Evolutionary conservation across 2,797 vertebrate genomes (phyloP).

Genomic region (Cyprinella venusta): DNA sequence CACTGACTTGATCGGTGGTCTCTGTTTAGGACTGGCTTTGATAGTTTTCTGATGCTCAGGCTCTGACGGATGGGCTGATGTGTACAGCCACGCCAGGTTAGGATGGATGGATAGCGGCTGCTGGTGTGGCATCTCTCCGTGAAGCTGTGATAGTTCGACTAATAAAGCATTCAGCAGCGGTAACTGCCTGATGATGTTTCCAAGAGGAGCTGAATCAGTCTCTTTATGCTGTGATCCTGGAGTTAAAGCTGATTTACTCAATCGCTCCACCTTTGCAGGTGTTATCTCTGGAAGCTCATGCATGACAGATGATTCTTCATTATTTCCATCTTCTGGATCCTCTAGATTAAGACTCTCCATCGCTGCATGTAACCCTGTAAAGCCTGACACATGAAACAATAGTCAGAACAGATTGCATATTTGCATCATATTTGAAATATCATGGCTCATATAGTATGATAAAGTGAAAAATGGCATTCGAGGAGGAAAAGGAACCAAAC

Average conservation of each 20-base stretch:
- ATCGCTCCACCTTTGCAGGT: not conserved
- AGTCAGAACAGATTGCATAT: not conserved
- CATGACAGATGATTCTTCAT: conserved; percentile 39
- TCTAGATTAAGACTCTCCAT: conserved; percentile 59
- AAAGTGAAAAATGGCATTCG: not conserved
- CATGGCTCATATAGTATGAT: not conserved
- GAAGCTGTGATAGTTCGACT: conserved; percentile 84
- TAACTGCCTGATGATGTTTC: conserved; percentile 74
- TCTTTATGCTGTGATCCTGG: not conserved
- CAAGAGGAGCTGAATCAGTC: conserved; percentile 49
- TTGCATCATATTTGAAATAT: not conserved
- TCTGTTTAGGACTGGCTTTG: conserved; percentile 10
- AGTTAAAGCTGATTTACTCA: not conserved
- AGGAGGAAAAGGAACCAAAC: not conserved
- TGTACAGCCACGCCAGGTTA: conserved; percentile 75
- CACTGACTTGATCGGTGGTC: not conserved
- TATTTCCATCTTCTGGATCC: conserved; percentile 57
- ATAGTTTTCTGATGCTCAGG: not conserved
- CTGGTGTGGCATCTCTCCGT: conserved; percentile 57
- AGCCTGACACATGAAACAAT: not conserved
- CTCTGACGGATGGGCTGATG: conserved; percentile 49
- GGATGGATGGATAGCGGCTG: conserved; percentile 71
- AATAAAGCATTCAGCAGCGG: conserved; percentile 88
- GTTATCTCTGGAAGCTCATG: conserved; percentile 1
- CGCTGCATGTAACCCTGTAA: conserved; percentile 7